Evolutionary conservation across 2,797 vertebrate genomes (phyloP).

Genomic region (Lycodopsis pacificus): DNA sequence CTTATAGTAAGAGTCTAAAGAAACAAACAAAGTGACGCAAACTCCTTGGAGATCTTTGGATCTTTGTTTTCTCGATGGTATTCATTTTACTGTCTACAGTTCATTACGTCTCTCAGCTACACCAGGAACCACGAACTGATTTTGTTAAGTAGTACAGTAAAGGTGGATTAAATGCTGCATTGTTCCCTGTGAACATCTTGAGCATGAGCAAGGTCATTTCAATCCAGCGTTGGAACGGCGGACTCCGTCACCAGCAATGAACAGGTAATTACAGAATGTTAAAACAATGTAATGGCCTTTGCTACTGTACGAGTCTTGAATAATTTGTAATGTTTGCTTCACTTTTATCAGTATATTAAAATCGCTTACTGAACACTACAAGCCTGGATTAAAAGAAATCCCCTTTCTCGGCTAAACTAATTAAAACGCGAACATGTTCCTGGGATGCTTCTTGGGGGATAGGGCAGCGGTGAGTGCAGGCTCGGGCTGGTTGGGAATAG

Average conservation of each 20-base stretch:
- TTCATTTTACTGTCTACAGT: not conserved
- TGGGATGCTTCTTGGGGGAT: slow-evolving; percentile 61
- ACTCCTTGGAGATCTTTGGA: not conserved
- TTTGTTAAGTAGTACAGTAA: not conserved
- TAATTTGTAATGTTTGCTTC: not conserved
- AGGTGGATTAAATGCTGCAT: not conserved
- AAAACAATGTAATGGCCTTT: not conserved
- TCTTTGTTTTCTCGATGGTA: not conserved
- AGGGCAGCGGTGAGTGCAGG: slow-evolving; percentile 35
- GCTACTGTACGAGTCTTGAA: not conserved
- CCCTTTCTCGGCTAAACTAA: slow-evolving; percentile 46
- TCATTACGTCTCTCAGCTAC: not conserved
- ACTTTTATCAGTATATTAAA: slow-evolving; percentile 18
- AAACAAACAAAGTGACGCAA: slow-evolving; percentile 20
- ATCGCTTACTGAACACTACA: slow-evolving; percentile 55
- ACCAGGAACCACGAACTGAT: not conserved
- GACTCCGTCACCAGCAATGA: not conserved
- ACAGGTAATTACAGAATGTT: slow-evolving; percentile 1
- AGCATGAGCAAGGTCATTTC: not conserved
- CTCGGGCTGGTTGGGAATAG: slow-evolving; percentile 63
- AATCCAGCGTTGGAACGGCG: not conserved
- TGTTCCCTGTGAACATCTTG: not conserved
- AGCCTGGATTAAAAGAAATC: slow-evolving; percentile 22
- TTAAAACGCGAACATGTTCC: slow-evolving; percentile 68
- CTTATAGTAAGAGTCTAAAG: slow-evolving; percentile 16